Evolutionary conservation across 2,888 invertebrate species (phyloP).

Genomic region (Drosophila lutescens): DNA sequence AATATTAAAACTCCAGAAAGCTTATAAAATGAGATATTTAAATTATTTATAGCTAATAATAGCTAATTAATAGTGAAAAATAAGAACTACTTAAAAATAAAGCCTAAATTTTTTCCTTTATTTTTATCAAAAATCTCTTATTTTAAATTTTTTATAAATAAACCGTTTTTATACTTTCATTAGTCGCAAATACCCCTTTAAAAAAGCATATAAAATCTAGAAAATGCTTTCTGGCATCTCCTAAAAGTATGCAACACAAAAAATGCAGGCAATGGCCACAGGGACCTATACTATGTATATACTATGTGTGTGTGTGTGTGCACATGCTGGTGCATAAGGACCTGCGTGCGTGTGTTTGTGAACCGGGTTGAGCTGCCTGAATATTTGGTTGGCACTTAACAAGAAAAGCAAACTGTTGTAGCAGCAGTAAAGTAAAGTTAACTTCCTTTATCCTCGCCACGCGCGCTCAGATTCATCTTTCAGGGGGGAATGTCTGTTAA

Average conservation of each 20-base stretch:
- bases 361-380: conserved; percentile 34
- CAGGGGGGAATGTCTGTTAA: not conserved
- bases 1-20: no score
- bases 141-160: not conserved
- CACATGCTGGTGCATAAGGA: conserved; percentile 10
- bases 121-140: not conserved
- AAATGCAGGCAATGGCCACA: conserved; percentile 31
- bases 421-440: conserved; percentile 49
- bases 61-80: no score
- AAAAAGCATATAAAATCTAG: conserved; percentile 27
- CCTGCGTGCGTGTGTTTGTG: conserved; percentile 27
- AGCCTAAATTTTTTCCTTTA: no score
- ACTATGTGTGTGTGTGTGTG: not conserved
- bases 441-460: conserved; percentile 35
- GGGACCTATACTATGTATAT: conserved; percentile 13
- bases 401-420: conserved; percentile 41
- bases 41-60: no score
- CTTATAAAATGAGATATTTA: no score
- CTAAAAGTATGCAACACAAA: conserved; percentile 51
- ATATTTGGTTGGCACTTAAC: conserved; percentile 56
- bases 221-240: conserved; percentile 36
- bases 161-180: not conserved
- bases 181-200: not conserved
- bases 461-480: conserved; percentile 12
- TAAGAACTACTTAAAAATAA: no score